A percentile compares a stretch with the other conserved stretches of the same genome.
These are phyloP conservation scores for Steinernema khuongi DNA, from an alignment of 1,140 invertebrate species.

Conservation along the genomic window DNA sequence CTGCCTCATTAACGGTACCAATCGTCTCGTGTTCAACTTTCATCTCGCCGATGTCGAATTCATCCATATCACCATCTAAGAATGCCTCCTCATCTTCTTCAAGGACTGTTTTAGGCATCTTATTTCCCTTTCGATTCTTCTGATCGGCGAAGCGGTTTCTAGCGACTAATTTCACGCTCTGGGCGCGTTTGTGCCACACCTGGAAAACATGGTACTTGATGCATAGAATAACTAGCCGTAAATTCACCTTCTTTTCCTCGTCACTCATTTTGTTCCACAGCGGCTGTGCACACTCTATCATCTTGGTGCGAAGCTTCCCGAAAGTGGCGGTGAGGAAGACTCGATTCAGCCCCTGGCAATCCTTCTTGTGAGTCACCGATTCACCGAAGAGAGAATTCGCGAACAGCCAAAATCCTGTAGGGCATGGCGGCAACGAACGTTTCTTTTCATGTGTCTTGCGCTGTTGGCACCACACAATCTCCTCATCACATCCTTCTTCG, in stretches of 20 bases:
- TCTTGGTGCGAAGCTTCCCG: background rate
- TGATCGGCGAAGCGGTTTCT: too few species aligned
- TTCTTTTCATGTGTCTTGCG: background rate
- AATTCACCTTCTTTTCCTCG: conserved; percentile 7
- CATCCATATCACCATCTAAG: background rate
- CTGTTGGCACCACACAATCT: background rate
- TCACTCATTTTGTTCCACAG: conserved; percentile 2
- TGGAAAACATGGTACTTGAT: too few species aligned
- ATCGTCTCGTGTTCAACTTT: background rate
- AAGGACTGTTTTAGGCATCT: background rate
- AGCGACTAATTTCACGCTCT: background rate
- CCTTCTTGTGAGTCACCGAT: background rate
- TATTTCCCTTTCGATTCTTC: background rate
- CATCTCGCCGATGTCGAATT: background rate
- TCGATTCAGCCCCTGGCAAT: background rate
- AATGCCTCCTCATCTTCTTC: background rate
- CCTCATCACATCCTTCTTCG: too few species aligned
- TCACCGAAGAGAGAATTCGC: background rate
- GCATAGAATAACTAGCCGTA: too few species aligned
- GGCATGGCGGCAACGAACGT: background rate
- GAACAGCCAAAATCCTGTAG: background rate
- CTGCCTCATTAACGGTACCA: background rate
- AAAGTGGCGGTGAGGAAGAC: background rate
- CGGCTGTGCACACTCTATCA: background rate
- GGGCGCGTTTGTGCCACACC: conserved; percentile 12